Conservation (phyloP, 2,888 invertebrate species). For the Polydesmus complanatus region DNA sequence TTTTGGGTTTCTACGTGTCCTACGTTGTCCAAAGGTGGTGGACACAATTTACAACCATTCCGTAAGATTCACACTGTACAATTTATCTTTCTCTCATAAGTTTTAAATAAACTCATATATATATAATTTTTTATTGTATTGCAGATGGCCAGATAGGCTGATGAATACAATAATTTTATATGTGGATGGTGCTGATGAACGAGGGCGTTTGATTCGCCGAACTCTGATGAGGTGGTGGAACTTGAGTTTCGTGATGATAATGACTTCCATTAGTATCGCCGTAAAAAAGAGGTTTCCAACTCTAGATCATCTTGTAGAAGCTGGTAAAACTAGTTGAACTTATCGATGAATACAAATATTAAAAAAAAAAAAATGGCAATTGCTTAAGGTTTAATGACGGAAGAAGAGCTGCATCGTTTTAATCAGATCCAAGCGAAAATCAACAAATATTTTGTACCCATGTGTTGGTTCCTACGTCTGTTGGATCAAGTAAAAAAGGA, state of each 20-base stretch:
- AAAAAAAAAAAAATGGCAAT: not conserved
- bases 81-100: conserved; percentile 6
- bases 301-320: conserved; percentile 66
- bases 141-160: conserved; percentile 11
- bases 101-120: not conserved
- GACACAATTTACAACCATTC: conserved; percentile 72
- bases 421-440: conserved; percentile 44
- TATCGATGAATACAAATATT: not conserved
- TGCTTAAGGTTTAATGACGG: conserved; percentile 30
- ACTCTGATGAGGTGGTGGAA: conserved; percentile 75
- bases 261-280: conserved; percentile 71
- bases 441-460: conserved; percentile 82
- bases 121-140: not conserved
- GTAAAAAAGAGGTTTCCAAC: conserved; percentile 82
- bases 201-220: conserved; percentile 64
- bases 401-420: conserved; percentile 27
- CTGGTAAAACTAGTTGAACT: conserved; percentile 40
- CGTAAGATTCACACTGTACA: conserved; percentile 40
- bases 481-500: conserved; percentile 52
- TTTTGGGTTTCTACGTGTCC: conserved; percentile 84
- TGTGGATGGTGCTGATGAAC: conserved; percentile 43
- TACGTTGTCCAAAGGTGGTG: conserved; percentile 90
- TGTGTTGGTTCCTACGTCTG: conserved; percentile 82
- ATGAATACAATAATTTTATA: conserved; percentile 21
- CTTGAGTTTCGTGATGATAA: conserved; percentile 69